These are phyloP conservation scores for Bujurquina vittata DNA, from an alignment of 2,113 vertebrate genomes.

Conservation along the genomic window DNA sequence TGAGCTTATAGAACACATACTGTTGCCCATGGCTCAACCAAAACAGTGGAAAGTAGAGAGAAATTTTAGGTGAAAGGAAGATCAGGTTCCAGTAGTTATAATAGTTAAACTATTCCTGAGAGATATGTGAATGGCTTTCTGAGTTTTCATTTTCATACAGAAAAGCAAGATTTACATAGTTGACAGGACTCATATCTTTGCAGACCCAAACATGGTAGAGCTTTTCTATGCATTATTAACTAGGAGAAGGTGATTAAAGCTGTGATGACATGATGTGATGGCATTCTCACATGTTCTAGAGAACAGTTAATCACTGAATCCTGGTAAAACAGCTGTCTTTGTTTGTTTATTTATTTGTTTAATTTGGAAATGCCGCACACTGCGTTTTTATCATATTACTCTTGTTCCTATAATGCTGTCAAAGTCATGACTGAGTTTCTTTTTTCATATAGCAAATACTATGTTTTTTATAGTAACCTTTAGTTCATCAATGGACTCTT, in stretches of 20 bases:
- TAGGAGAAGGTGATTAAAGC: constrained; percentile 23
- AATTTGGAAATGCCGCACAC: background rate
- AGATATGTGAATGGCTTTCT: constrained; percentile 11
- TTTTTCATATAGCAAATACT: background rate
- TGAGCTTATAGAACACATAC: constrained; percentile 35
- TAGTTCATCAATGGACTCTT: background rate
- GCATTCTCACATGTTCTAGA: background rate
- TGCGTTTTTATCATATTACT: background rate
- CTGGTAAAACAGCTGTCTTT: background rate
- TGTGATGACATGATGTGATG: background rate
- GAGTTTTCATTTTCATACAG: constrained; percentile 22
- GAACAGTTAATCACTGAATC: background rate
- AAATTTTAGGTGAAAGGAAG: constrained; percentile 29
- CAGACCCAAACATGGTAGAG: background rate
- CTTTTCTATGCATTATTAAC: constrained; percentile 26
- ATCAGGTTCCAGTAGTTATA: constrained; percentile 16
- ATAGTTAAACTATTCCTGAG: constrained; percentile 15
- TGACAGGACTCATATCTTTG: constrained; percentile 21
- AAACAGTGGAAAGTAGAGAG: constrained; percentile 38
- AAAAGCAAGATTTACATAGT: constrained; percentile 6
- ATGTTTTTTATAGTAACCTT: background rate
- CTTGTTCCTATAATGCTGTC: background rate
- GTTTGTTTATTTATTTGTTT: background rate
- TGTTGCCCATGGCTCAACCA: constrained; percentile 30
- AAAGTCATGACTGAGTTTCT: background rate